A percentile compares a stretch with the other conserved stretches of the same genome.
Conservation (phyloP, 2,113 vertebrate genomes). For the Pavo muticus region DNA sequence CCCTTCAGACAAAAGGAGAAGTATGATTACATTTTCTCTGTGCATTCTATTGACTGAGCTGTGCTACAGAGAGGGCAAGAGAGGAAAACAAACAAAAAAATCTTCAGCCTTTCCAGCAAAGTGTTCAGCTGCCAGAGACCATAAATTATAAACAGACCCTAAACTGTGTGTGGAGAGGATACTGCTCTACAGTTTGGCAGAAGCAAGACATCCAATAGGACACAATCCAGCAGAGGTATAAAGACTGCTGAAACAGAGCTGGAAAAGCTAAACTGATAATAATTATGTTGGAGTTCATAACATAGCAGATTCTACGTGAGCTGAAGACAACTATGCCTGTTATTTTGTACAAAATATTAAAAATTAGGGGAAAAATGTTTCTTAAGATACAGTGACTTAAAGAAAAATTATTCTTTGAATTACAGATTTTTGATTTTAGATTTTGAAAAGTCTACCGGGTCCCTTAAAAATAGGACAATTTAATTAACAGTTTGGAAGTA, state of each 20-base stretch:
- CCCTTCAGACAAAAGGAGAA: slow-evolving; percentile 18
- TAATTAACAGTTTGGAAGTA: neutral
- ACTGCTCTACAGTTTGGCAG: neutral
- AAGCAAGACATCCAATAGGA: neutral
- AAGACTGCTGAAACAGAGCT: neutral
- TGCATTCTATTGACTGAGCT: neutral
- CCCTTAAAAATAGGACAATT: neutral
- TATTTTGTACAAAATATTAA: neutral
- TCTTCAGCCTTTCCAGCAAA: neutral
- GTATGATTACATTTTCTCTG: neutral
- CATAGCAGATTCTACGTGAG: neutral
- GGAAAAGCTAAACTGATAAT: neutral
- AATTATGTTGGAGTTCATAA: neutral
- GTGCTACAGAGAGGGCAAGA: neutral
- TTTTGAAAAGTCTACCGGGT: neutral
- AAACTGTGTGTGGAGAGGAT: neutral
- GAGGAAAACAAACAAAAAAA: neutral
- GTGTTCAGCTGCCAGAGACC: neutral
- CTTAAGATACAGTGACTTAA: neutral
- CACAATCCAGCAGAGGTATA: neutral
- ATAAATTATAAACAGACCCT: neutral
- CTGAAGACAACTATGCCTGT: slow-evolving; percentile 2
- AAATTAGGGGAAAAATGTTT: neutral
- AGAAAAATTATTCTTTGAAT: slow-evolving; percentile 10
- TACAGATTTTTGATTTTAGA: neutral